Conservation (phyloP, 2,797 vertebrate genomes). For the Tiaroga cobitis region DNA sequence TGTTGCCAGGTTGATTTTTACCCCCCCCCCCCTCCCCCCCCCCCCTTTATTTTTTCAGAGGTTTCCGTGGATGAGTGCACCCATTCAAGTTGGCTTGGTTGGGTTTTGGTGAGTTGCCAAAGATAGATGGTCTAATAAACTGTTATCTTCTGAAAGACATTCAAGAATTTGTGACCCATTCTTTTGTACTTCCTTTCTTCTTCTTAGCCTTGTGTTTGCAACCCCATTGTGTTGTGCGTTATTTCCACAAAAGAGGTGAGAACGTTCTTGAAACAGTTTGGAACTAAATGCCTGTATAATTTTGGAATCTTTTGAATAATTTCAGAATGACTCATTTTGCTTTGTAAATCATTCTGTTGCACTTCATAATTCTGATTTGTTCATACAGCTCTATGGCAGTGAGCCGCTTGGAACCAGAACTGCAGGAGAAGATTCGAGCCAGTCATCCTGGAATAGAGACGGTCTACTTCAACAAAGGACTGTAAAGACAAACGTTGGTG, state of each 20-base stretch:
- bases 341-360: neutral
- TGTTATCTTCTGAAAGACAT: constrained; percentile 26
- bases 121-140: constrained; percentile 62
- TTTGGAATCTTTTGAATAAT: neutral
- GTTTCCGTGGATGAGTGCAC: constrained; percentile 98
- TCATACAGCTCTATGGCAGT: constrained; percentile 89
- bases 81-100: constrained; percentile 96
- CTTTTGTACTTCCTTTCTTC: constrained; percentile 52
- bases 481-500: constrained; percentile 76
- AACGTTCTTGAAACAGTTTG: neutral
- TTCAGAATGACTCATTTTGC: neutral
- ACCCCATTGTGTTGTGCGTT: constrained; percentile 96
- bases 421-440: constrained; percentile 89
- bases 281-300: neutral
- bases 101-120: constrained; percentile 93
- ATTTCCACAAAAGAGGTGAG: constrained; percentile 97
- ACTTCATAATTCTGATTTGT: neutral
- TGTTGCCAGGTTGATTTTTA: constrained; percentile 66
- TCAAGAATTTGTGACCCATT: neutral
- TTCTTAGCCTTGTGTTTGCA: constrained; percentile 92
- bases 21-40: too few relatives aligned
- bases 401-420: constrained; percentile 87
- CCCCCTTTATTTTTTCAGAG: constrained; percentile 80
- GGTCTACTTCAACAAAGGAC: constrained; percentile 98
- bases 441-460: constrained; percentile 82